phyloP scores from a whole-genome alignment of 2,113 vertebrate genomes.

The Thalassarche chlororhynchos region DNA sequence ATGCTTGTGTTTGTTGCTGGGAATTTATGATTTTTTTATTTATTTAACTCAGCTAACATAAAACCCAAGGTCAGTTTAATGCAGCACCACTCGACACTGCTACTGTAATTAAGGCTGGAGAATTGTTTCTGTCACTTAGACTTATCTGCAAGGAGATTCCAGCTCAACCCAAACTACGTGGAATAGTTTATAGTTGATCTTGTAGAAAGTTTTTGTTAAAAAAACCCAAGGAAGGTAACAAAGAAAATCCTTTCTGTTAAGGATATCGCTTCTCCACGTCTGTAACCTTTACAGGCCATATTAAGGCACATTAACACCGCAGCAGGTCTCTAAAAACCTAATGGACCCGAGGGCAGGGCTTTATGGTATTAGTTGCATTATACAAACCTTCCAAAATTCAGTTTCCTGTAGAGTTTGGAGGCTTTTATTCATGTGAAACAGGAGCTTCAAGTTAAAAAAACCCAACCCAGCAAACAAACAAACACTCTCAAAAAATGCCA shows the following conservation, averaged over 20 bases:
- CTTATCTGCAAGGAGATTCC: background rate
- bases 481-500: background rate
- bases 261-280: background rate
- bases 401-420: background rate
- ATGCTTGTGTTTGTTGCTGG: conserved; percentile 34
- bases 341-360: background rate
- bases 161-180: background rate
- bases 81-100: background rate
- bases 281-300: background rate
- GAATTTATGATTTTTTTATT: conserved; percentile 43
- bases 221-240: background rate
- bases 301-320: background rate
- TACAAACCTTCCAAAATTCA: background rate
- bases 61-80: conserved; percentile 37
- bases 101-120: conserved; percentile 27
- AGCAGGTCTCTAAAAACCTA: background rate
- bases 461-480: background rate
- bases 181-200: background rate
- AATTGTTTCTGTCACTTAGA: conserved; percentile 12
- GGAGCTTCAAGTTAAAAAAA: background rate
- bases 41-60: background rate
- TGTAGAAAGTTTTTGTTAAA: background rate
- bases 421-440: background rate
- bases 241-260: background rate
- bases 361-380: background rate